Evolutionary conservation across 2,888 invertebrate genomes (phyloP), one percentile per base, ranked within the genome.

Genomic region (Protophormia terraenovae): DNA sequence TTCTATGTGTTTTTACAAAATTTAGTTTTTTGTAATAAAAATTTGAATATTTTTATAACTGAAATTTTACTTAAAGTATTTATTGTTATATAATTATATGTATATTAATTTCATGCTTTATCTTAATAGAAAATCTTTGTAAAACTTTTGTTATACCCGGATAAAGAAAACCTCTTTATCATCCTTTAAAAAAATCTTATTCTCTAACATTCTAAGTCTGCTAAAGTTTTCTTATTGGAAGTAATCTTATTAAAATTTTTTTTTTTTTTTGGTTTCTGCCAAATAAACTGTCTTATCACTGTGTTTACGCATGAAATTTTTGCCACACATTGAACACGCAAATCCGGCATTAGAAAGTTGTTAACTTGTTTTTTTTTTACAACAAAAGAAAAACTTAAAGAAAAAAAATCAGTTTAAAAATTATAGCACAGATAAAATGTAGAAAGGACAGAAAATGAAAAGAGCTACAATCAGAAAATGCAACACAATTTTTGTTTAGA

Each of bases 271-370:
- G 41, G 14, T 45, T 27, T 41, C 8, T 19, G 38, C 7, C 10
- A 71, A 47, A n/a, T 55, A 82, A 84, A 81, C 81, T 83, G 77
- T 83, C 79, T 45, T 66, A 60, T 47, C 77, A 78, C 66, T 55
- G 24, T 14, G 27, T 50, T 78, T 79, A 62, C 69, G 50, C 58
- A 58, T 75, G 47, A 73, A 66, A 62, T 53, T 76, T 2, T 6
- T 55, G 24, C 16, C 45, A 22, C 45, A 58, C n/a, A 77, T 60
- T 67, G 58, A 47, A 69, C 58, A 60, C 60, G 29, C 24, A 69
- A 41, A 60, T 47, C 47, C 66, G 77, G 71, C 75, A 86, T 75
- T 47, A 82, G 73, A 78, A 85, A 82, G 77, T 80, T 86, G 50
- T 78, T 32, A 64, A 32, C 60, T n/a, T n/a, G 29, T 38, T 58